Percentiles rank a stretch among this genome's conserved stretches.
Evolutionary conservation across 2,113 vertebrate species (phyloP).

Genomic region (Cynocephalus volans): DNA sequence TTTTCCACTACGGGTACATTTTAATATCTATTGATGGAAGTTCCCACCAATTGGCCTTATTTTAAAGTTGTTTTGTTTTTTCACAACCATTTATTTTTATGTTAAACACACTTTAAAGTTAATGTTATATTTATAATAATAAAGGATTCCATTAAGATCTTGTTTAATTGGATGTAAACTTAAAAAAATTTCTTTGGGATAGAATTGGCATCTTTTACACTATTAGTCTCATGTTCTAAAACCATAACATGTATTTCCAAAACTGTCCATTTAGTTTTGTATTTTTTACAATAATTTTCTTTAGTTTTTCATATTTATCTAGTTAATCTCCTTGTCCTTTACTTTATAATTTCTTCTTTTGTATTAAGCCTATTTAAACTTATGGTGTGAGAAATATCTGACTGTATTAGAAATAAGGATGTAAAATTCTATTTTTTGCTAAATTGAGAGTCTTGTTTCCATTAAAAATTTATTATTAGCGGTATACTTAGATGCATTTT

Average conservation of each 20-base stretch:
- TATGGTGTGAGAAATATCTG: not conserved
- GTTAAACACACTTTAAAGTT: not conserved
- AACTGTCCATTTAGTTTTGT: not conserved
- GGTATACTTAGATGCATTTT: not conserved
- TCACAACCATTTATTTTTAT: not conserved
- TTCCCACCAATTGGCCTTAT: not conserved
- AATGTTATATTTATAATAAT: not conserved
- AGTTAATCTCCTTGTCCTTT: not conserved
- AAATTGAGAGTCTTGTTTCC: not conserved
- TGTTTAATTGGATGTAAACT: not conserved
- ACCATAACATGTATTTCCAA: not conserved
- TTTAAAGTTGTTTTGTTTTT: not conserved
- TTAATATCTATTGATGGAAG: not conserved
- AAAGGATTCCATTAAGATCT: not conserved
- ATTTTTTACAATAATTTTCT: not conserved
- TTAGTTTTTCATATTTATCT: not conserved
- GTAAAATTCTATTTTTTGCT: not conserved
- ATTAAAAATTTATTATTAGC: not conserved
- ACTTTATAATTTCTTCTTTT: not conserved
- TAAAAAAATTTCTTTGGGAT: not conserved
- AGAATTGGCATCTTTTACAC: not conserved
- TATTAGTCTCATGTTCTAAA: not conserved
- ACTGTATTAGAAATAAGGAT: not conserved
- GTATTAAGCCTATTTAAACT: not conserved
- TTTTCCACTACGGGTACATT: not conserved